Evolutionary conservation across 2,797 vertebrate genomes (phyloP), one percentile per base, ranked within the genome.

Genomic region (Microcaecilia unicolor): DNA sequence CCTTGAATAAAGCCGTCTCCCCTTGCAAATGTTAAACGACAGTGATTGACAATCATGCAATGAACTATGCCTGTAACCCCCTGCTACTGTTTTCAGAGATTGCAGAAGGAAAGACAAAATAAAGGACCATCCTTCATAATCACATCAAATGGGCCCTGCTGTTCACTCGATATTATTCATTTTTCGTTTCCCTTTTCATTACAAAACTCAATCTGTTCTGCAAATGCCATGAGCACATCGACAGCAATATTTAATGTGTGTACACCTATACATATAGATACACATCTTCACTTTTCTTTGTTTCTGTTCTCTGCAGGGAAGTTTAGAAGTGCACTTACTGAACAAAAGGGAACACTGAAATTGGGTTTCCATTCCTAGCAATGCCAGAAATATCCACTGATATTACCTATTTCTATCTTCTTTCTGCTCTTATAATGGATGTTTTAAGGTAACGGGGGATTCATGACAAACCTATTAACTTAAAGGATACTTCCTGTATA

Each of bases 21-120:
- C 62, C 64, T 47, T 66, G 67, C 71, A 83, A 81, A 84, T 53
- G 74, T 72, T 82, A 76, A 78, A 76, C 76, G 80, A 85, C 80
- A 83, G 81, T 86, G 83, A 87, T 74, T 83, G 83, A 82, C 84
- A 86, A 70, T 45, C 58, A 58, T 58, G 58, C 67, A 76, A 81
- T 80, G 77, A 80, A 87, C 74, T 79, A 71, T 61, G 58, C 60
- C 68, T 76, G 65, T 72, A 81, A 79, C 75, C 80, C 75, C 76
- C 78, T 70, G 78, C 78, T 81, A 84, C 81, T 81, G 78, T 80
- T 81, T 81, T 83, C 69, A 76, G 71, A 76, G 71, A 82, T 72
- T 78, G 67, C 63, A 76, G 64, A 72, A 75, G 72, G 79, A 70
- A 73, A 75, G 72, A 58, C 54, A 66, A 70, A 82, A 79, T 81